Percentiles rank a stretch among this genome's conserved stretches.
These are phyloP conservation scores for Cyphomyrmex costatus DNA, from an alignment of 1,140 invertebrate genomes.

Conservation along the genomic window DNA sequence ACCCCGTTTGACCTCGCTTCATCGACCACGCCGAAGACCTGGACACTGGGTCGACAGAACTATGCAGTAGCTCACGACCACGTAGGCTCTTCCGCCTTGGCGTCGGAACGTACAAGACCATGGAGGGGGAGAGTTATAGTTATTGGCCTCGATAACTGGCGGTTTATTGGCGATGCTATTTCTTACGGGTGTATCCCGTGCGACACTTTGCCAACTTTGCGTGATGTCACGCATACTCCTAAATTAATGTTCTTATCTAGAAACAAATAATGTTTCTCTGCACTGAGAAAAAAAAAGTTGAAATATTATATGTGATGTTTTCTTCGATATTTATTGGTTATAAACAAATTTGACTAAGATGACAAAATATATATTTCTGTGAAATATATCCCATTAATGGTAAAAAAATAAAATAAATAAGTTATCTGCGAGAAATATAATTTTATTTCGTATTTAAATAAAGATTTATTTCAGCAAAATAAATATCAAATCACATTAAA, in stretches of 20 bases:
- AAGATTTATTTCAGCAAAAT: too few species aligned
- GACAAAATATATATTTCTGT: too few species aligned
- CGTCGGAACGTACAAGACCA: neutral
- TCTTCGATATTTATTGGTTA: too few species aligned
- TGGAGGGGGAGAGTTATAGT: conserved; percentile 23
- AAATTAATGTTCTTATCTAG: neutral
- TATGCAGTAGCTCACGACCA: conserved; percentile 40
- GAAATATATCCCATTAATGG: too few species aligned
- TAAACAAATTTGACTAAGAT: too few species aligned
- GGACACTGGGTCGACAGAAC: conserved; percentile 46
- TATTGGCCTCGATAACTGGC: conserved; percentile 30
- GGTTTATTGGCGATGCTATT: conserved; percentile 33
- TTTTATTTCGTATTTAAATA: too few species aligned
- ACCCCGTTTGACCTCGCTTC: conserved; percentile 69
- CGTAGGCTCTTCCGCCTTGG: conserved; percentile 39
- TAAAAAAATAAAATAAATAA: too few species aligned
- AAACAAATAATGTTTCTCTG: too few species aligned
- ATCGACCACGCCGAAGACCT: conserved; percentile 67
- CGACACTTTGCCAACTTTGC: neutral
- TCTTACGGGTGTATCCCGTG: neutral
- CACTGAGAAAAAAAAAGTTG: too few species aligned
- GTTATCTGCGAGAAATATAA: too few species aligned
- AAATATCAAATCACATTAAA: too few species aligned
- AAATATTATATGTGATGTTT: too few species aligned
- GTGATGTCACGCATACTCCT: neutral